These are phyloP conservation scores for Nansenia antarctica DNA, from an alignment of 2,113 vertebrate genomes.

Conservation along the genomic window DNA sequence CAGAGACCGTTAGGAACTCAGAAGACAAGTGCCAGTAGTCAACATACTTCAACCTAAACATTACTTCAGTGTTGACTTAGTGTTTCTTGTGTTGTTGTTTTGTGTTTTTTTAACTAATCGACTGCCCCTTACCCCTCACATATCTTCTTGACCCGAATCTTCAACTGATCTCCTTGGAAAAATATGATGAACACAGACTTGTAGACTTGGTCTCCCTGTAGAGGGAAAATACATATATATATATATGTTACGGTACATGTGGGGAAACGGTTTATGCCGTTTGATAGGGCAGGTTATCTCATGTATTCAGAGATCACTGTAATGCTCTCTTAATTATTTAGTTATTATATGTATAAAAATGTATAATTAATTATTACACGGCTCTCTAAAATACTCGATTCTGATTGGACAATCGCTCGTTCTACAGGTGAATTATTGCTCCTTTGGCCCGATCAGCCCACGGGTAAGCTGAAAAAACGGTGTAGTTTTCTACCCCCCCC, in stretches of 20 bases:
- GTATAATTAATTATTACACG: too few species aligned
- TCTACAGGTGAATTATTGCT: too few species aligned
- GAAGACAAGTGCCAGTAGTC: not conserved
- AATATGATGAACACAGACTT: slow-evolving; percentile 99
- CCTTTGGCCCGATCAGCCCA: too few species aligned
- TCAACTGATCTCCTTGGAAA: slow-evolving; percentile 98
- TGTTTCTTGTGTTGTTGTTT: not conserved
- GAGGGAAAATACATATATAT: slow-evolving; percentile 4
- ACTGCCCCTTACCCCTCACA: slow-evolving; percentile 87
- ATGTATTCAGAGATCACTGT: not conserved
- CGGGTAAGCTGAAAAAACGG: too few species aligned
- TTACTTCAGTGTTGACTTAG: too few species aligned
- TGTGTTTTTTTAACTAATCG: not conserved
- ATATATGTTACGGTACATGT: too few species aligned
- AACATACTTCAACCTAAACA: not conserved
- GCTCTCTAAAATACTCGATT: too few species aligned
- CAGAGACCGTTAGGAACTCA: not conserved
- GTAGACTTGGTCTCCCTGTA: slow-evolving; percentile 92
- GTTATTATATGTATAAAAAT: too few species aligned
- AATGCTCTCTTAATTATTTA: too few species aligned
- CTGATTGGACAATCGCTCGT: too few species aligned
- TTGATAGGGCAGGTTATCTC: not conserved
- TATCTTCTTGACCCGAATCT: slow-evolving; percentile 97
- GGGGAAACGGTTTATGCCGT: too few species aligned
- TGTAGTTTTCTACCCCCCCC: too few species aligned